phyloP scores from a whole-genome alignment of 2,888 invertebrate genomes.

The Apomyelois bistriatella region DNA sequence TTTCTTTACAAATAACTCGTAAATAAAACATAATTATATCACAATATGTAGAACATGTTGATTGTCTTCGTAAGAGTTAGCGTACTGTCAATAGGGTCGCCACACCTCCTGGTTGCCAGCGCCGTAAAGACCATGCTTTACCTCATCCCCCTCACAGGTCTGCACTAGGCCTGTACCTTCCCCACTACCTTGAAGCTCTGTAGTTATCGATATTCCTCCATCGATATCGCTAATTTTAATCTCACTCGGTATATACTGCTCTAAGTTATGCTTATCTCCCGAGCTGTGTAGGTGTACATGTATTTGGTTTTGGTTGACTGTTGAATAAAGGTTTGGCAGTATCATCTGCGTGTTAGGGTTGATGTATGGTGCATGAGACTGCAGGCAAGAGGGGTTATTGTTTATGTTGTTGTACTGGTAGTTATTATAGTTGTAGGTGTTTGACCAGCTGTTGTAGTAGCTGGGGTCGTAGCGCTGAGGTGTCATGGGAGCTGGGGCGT shows the following conservation, averaged over 20 bases:
- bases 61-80: slow-evolving; percentile 32
- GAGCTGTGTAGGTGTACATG: slow-evolving; percentile 88
- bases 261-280: slow-evolving; percentile 82
- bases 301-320: slow-evolving; percentile 92
- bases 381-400: slow-evolving; percentile 72
- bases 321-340: slow-evolving; percentile 89
- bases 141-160: slow-evolving; percentile 77
- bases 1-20: slow-evolving; percentile 34
- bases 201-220: slow-evolving; percentile 78
- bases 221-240: slow-evolving; percentile 82
- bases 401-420: slow-evolving; percentile 84
- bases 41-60: slow-evolving; percentile 71
- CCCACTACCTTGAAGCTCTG: slow-evolving; percentile 67
- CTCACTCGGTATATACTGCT: slow-evolving; percentile 81
- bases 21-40: slow-evolving; percentile 52
- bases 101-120: slow-evolving; percentile 81
- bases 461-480: slow-evolving; percentile 75
- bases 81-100: slow-evolving; percentile 85
- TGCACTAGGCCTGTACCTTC: slow-evolving; percentile 72
- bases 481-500: slow-evolving; percentile 46
- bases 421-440: slow-evolving; percentile 85
- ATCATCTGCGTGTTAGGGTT: slow-evolving; percentile 85
- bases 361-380: slow-evolving; percentile 81
- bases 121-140: slow-evolving; percentile 67
- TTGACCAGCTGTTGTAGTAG: slow-evolving; percentile 82